Evolutionary conservation across 2,113 vertebrate species (phyloP).

Genomic region (Larimichthys crocea): DNA sequence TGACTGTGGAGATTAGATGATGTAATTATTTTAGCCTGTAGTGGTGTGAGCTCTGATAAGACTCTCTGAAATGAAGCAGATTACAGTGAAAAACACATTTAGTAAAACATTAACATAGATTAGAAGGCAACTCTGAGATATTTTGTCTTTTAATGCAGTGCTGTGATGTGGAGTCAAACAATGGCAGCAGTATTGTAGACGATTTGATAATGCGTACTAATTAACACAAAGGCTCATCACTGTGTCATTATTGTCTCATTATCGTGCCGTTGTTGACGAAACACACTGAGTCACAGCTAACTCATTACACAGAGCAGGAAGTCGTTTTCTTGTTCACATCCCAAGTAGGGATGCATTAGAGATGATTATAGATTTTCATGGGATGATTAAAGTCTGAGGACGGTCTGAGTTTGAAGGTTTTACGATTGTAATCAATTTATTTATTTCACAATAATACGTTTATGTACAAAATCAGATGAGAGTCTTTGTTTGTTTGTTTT

Average conservation of each 20-base stretch:
- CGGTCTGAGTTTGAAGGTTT: too few species aligned
- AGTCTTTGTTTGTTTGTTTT: too few species aligned
- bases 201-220: not conserved
- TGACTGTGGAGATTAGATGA: conserved; percentile 66
- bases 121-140: not conserved
- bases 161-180: not conserved
- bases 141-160: not conserved
- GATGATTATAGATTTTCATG: too few species aligned
- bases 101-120: conserved; percentile 17
- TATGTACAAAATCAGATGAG: too few species aligned
- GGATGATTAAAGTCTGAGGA: too few species aligned
- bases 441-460: too few species aligned
- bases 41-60: conserved; percentile 56
- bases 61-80: conserved; percentile 27
- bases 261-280: conserved; percentile 41
- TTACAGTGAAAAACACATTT: conserved; percentile 29
- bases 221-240: conserved; percentile 9
- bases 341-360: not conserved
- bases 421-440: too few species aligned
- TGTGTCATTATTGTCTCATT: conserved; percentile 28
- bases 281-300: conserved; percentile 55
- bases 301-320: conserved; percentile 23
- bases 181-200: not conserved
- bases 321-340: conserved; percentile 34
- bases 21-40: conserved; percentile 68